Evolutionary conservation across 2,797 vertebrate species (phyloP).

Genomic region (Chelonia mydas): DNA sequence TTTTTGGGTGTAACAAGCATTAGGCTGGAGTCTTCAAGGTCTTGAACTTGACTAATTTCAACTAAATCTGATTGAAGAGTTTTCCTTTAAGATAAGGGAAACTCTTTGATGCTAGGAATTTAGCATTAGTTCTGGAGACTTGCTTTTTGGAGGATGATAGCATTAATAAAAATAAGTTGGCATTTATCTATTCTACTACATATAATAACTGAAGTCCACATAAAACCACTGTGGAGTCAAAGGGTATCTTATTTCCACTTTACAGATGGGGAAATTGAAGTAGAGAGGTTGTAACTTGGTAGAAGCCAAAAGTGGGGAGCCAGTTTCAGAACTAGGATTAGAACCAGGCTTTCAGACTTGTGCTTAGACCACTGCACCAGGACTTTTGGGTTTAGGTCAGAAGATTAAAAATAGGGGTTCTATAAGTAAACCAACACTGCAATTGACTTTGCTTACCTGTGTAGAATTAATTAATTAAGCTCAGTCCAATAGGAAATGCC

Average conservation of each 20-base stretch:
- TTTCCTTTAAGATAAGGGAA: not conserved
- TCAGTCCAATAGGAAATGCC: fast-evolving
- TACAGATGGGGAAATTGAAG: not conserved
- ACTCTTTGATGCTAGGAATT: not conserved
- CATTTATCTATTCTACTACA: not conserved
- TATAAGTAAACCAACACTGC: not conserved
- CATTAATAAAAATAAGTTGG: not conserved
- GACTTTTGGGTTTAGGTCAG: not conserved
- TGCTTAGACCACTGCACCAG: not conserved
- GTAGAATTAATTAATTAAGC: fast-evolving
- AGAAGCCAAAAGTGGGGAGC: not conserved
- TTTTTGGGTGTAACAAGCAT: not conserved
- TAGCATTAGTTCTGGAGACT: not conserved
- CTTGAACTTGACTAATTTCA: not conserved
- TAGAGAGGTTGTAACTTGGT: not conserved
- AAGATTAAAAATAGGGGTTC: not conserved
- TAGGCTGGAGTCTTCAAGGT: not conserved
- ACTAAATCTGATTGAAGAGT: not conserved
- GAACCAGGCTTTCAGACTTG: not conserved
- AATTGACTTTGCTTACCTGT: not conserved
- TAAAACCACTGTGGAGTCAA: not conserved
- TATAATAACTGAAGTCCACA: not conserved
- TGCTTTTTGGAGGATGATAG: not conserved
- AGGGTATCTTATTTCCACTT: not conserved
- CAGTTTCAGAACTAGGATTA: not conserved